phyloP scores from a whole-genome alignment of 2,113 vertebrate genomes.

The Promerops cafer region DNA sequence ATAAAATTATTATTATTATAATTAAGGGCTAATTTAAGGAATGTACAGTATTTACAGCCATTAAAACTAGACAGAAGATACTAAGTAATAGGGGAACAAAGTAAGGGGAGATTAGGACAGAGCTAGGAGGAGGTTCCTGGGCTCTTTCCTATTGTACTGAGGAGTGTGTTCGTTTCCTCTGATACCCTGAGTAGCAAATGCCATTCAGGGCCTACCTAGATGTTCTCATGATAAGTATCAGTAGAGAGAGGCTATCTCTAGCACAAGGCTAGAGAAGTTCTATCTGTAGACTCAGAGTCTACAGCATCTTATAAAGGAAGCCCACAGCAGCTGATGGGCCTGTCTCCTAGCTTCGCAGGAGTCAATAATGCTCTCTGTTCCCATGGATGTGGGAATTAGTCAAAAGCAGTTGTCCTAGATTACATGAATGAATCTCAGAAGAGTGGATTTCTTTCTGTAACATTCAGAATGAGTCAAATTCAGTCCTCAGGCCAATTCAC shows the following conservation, averaged over 20 bases:
- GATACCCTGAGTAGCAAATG: not conserved
- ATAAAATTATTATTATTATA: conserved; percentile 62
- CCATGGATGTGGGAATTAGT: not conserved
- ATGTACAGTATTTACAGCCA: conserved; percentile 65
- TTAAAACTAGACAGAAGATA: not conserved
- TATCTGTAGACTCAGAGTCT: too few species aligned
- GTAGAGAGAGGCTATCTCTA: not conserved
- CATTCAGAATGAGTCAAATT: not conserved
- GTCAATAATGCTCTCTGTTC: not conserved
- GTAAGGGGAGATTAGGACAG: not conserved
- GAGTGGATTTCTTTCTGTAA: not conserved
- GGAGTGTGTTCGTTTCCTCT: not conserved
- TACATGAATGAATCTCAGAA: not conserved
- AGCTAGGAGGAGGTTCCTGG: not conserved
- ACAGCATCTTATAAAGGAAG: not conserved
- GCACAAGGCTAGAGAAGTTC: not conserved
- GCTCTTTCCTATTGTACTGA: not conserved
- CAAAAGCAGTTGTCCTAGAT: not conserved
- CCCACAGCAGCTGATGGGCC: not conserved
- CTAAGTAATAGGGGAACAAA: not conserved
- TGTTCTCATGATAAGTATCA: not conserved
- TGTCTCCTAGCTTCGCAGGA: conserved; percentile 22
- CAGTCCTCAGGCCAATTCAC: conserved; percentile 46
- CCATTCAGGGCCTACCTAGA: not conserved
- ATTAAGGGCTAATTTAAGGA: conserved; percentile 39